Percentiles rank a stretch among this genome's conserved stretches.
phyloP scores from a whole-genome alignment of 2,113 vertebrate species.

The Caracal caracal region DNA sequence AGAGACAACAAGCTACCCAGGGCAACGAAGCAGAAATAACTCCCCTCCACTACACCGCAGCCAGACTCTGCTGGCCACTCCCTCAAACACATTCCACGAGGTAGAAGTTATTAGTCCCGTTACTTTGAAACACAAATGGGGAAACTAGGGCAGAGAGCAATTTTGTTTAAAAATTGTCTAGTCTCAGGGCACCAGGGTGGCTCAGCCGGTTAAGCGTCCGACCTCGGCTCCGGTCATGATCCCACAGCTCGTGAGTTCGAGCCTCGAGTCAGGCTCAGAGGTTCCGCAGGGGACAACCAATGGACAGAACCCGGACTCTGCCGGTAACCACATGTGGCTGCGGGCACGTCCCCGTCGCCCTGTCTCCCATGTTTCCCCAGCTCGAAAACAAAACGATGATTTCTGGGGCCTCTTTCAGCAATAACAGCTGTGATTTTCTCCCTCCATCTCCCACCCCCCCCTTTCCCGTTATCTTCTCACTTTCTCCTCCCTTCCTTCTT shows the following conservation, averaged over 20 bases:
- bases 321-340: accelerated
- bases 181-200: too few species aligned
- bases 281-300: background rate
- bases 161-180: background rate
- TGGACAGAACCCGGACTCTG: too few species aligned
- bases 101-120: background rate
- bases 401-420: background rate
- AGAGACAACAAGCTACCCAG: background rate
- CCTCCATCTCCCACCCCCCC: background rate
- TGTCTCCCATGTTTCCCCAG: background rate
- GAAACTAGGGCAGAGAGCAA: background rate
- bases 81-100: background rate
- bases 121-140: background rate
- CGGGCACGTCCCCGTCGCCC: background rate
- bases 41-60: accelerated
- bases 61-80: background rate
- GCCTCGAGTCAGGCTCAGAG: too few species aligned
- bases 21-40: background rate
- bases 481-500: background rate
- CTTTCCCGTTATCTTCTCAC: background rate
- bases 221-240: too few species aligned
- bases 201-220: too few species aligned
- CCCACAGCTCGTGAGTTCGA: too few species aligned
- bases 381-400: background rate
- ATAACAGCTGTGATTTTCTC: background rate